A percentile compares a stretch with the other conserved stretches of the same genome.
Conservation (phyloP, 2,797 vertebrate genomes). For the Myotis pilosus region DNA sequence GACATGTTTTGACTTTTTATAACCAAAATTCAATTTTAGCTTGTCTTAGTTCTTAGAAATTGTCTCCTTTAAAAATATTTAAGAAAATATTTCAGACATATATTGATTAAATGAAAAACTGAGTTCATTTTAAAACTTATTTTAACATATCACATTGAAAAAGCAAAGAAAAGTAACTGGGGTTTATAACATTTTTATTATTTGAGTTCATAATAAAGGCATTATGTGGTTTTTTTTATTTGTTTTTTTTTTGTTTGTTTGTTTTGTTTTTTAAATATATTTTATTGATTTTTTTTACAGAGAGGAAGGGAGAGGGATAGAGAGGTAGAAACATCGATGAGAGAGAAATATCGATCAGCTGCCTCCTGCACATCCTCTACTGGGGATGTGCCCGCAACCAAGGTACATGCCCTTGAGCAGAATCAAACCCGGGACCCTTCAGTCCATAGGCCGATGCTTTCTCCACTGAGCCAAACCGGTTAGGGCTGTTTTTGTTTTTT, state of each 20-base stretch:
- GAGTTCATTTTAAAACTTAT: neutral
- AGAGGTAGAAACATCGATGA: no score
- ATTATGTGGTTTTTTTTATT: no score
- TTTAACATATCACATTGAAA: neutral
- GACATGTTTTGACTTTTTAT: conserved; percentile 22
- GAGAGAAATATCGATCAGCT: no score
- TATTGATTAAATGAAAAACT: neutral
- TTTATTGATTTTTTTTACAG: no score
- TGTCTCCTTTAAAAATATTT: neutral
- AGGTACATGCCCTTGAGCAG: no score
- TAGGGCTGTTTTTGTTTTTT: neutral
- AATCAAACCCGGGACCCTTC: no score
- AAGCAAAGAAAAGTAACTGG: neutral
- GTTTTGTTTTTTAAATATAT: no score
- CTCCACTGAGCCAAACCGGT: no score
- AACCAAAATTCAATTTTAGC: conserved; percentile 35
- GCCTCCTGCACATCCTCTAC: no score
- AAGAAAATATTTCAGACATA: neutral
- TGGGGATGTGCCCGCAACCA: no score
- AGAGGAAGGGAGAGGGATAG: no score
- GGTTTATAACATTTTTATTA: neutral
- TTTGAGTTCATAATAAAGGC: neutral
- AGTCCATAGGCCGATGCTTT: no score
- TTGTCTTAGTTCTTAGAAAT: neutral
- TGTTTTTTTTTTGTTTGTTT: neutral